These are phyloP conservation scores for Dendrolimus houi DNA, from an alignment of 2,888 invertebrate species.

Conservation along the genomic window DNA sequence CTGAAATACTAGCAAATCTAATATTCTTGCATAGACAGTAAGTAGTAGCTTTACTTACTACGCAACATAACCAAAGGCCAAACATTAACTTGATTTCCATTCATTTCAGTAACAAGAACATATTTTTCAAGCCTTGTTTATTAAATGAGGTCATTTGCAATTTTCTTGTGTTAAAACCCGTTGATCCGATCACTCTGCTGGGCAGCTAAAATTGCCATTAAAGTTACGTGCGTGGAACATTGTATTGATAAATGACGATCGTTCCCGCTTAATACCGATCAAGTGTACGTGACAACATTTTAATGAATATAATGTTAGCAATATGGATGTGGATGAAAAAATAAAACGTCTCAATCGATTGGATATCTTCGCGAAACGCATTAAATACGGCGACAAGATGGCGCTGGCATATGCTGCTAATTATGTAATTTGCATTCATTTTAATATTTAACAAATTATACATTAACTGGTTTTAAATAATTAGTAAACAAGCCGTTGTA, in stretches of 20 bases:
- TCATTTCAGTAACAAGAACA: slow-evolving; percentile 26
- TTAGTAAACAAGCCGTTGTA: too few relatives aligned
- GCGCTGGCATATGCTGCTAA: too few relatives aligned
- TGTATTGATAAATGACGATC: slow-evolving; percentile 24
- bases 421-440: too few relatives aligned
- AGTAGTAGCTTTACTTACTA: too few relatives aligned
- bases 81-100: background rate
- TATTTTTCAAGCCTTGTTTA: slow-evolving; percentile 45
- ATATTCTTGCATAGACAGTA: too few relatives aligned
- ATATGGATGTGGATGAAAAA: background rate
- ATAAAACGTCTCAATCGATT: background rate
- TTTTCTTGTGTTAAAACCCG: slow-evolving; percentile 44
- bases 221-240: slow-evolving; percentile 2
- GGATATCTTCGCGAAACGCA: background rate
- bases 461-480: too few relatives aligned
- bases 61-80: too few relatives aligned
- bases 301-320: background rate
- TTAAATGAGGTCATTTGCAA: slow-evolving; percentile 51
- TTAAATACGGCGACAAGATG: background rate
- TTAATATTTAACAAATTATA: too few relatives aligned
- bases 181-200: slow-evolving; percentile 24
- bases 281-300: background rate
- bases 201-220: slow-evolving; percentile 14
- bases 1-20: too few relatives aligned
- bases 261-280: background rate